Conservation (phyloP, 2,113 vertebrate species). For the Redunca redunca region DNA sequence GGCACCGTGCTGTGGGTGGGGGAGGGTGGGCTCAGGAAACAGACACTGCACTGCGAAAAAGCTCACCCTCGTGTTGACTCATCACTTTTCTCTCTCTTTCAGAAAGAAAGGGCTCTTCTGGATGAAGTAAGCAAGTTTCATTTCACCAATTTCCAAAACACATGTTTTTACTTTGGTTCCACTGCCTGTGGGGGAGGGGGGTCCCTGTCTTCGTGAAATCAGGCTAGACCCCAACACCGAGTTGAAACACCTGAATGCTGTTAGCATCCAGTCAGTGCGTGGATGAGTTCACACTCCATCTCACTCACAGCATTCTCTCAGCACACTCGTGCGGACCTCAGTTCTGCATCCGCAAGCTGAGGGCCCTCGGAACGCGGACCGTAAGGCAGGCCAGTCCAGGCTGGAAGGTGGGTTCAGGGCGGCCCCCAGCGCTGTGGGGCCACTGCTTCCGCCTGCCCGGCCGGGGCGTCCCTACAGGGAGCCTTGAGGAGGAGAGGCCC, state of each 20-base stretch:
- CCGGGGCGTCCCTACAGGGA: not conserved
- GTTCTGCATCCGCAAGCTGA: fast-evolving
- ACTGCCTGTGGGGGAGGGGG: not conserved
- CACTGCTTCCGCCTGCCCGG: not conserved
- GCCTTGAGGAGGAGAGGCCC: not conserved
- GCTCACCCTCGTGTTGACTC: not conserved
- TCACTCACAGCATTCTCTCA: not conserved
- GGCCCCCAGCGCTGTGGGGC: fast-evolving
- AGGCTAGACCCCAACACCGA: not conserved
- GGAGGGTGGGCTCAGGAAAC: not conserved
- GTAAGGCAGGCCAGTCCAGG: not conserved
- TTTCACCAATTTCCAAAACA: not conserved
- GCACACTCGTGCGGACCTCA: fast-evolving
- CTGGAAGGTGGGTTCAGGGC: not conserved
- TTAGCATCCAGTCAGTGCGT: too few relatives aligned
- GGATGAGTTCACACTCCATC: not conserved
- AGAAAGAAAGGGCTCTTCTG: slow-evolving; percentile 72
- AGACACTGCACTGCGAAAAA: not conserved
- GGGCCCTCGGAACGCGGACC: not conserved
- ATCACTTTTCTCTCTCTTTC: slow-evolving; percentile 53
- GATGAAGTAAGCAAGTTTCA: slow-evolving; percentile 75
- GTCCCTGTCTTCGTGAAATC: not conserved
- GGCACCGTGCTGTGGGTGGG: fast-evolving
- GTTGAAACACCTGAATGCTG: not conserved
- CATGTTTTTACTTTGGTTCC: not conserved